Percentiles rank a stretch among this genome's conserved stretches.
These are phyloP conservation scores for Sebastes paucispinis DNA, from an alignment of 2,797 vertebrate genomes.

Conservation along the genomic window DNA sequence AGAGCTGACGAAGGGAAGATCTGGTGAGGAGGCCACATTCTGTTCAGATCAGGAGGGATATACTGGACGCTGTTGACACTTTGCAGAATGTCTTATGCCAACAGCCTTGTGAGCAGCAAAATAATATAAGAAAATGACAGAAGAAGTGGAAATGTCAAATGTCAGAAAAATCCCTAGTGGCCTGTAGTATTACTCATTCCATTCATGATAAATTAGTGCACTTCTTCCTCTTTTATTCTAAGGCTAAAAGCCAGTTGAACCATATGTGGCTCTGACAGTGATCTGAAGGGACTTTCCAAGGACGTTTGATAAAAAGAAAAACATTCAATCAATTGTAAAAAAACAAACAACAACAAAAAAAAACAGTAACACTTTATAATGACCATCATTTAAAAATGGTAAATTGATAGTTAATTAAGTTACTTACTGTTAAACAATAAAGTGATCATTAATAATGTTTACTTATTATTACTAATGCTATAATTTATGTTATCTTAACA, in stretches of 20 bases:
- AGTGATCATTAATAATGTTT: too few relatives aligned
- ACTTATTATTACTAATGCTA: too few relatives aligned
- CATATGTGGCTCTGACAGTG: neutral
- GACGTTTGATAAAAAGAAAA: neutral
- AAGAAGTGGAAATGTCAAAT: neutral
- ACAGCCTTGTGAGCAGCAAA: neutral
- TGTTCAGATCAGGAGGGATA: neutral
- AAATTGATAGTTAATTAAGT: too few relatives aligned
- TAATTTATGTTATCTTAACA: too few relatives aligned
- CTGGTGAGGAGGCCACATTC: slow-evolving; percentile 51
- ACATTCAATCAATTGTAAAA: neutral
- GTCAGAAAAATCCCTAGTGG: neutral
- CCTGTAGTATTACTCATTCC: neutral
- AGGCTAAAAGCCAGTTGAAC: neutral
- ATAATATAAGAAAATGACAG: neutral
- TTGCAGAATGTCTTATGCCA: neutral
- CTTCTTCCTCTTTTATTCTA: neutral
- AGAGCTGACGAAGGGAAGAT: slow-evolving; percentile 68
- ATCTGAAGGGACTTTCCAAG: neutral
- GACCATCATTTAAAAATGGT: too few relatives aligned
- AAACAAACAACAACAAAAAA: too few relatives aligned
- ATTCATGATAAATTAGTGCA: neutral
- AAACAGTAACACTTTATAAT: too few relatives aligned
- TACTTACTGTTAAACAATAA: too few relatives aligned
- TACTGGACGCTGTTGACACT: too few relatives aligned